Evolutionary conservation across 2,113 vertebrate species (phyloP), one percentile per base, ranked within the genome.

Genomic region (Penelope pileata): DNA sequence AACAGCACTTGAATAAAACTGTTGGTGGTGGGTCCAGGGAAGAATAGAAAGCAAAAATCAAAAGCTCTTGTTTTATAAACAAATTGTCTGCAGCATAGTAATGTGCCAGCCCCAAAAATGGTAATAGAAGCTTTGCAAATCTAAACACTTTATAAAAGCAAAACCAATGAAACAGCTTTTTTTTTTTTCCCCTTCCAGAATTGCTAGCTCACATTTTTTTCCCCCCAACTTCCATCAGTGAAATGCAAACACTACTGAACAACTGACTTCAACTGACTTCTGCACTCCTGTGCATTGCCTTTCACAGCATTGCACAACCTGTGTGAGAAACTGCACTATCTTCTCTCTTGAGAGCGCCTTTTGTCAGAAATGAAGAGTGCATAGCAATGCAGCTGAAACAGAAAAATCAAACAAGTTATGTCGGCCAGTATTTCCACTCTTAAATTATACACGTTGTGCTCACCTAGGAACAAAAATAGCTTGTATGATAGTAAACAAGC

Each of bases 401-500:
- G 21, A 54, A 70, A 75, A 75, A 59, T 53, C 6, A 10, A 62
- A 19, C 62, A 43, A 26, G 7, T 45, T 85, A 32, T 0, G 5
- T 83, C 60, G 24, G 22, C 8, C 64, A 30, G 14, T 58, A 13
- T 22, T 86, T 82, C 34, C 32, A 60, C 16, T 86, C 40, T 74
- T 32, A 23, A 30, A 18, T 29, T 23, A 47, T 48, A 10, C 3
- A 9, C 1, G 0, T 86, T 60, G 17, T 0, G 1, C 9, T 74
- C 7, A 24, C n/a, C 51, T 79, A 64, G 53, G 59, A 93, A 47
- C 7, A 82, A 85, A 93, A 40, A 5, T 12, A 85, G 4, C n/a
- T 80, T 1, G 1, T 0, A 0, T 56, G 36, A 13, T 11, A 38
- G 34, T 64, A 48, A 56, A 66, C 56, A 38, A 93, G 10, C 21